A percentile compares a stretch with the other conserved stretches of the same genome.
phyloP scores from a whole-genome alignment of 1,140 invertebrate species.

The Caenorhabditis elegans region WBcel235 BX284602.5:6087501-6088000 shows the following conservation, averaged over 20 bases:
- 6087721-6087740: neutral
- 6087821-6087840: neutral
- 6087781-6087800: slow-evolving; percentile 68
- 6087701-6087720: neutral
- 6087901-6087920: neutral
- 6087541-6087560: too few relatives aligned
- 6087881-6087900: slow-evolving; percentile 1
- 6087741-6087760: neutral
- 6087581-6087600: too few relatives aligned
- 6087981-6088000: slow-evolving; percentile 97
- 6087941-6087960: slow-evolving; percentile 46
- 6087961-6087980: slow-evolving; percentile 93
- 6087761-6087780: neutral
- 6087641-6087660: too few relatives aligned
- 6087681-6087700: neutral
- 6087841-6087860: neutral
- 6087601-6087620: too few relatives aligned
- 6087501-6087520: too few relatives aligned
- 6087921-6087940: slow-evolving; percentile 29
- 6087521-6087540: too few relatives aligned
- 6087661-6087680: too few relatives aligned
- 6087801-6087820: slow-evolving; percentile 7
- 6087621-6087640: too few relatives aligned
- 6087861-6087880: neutral
- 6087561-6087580: too few relatives aligned